These are phyloP conservation scores for Phrixothrix hirtus DNA, from an alignment of 2,888 invertebrate genomes.

Conservation along the genomic window DNA sequence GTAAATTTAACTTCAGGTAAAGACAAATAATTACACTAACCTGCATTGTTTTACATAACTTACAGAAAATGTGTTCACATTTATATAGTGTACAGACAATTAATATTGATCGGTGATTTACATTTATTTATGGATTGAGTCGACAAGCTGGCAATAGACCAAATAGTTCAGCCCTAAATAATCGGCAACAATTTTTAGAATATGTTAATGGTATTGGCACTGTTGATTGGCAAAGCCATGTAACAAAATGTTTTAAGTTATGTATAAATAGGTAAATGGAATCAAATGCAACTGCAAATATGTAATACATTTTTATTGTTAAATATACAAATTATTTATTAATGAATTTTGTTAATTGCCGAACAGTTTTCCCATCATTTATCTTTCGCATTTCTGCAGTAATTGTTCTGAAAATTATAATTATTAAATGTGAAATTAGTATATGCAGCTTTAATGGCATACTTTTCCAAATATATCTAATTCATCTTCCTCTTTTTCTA, in stretches of 20 bases:
- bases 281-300: no score
- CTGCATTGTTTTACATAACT: constrained; percentile 1
- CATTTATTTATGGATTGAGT: neutral
- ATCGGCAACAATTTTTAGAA: neutral
- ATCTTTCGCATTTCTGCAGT: neutral
- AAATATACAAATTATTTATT: no score
- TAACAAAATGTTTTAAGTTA: neutral
- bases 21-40: neutral
- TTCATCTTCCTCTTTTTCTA: no score
- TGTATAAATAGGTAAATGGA: neutral
- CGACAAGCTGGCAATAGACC: no score
- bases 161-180: neutral
- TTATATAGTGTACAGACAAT: neutral
- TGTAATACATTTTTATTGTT: no score
- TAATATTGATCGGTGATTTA: constrained; percentile 2
- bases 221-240: neutral
- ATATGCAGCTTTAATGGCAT: no score
- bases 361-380: neutral
- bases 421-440: no score
- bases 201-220: neutral
- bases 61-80: no score
- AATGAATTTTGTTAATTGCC: no score
- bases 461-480: no score
- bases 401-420: no score
- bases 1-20: neutral